Percentiles rank a stretch among this genome's conserved stretches.
Conservation (phyloP, 2,888 invertebrate genomes). For the Tipula confusa region DNA sequence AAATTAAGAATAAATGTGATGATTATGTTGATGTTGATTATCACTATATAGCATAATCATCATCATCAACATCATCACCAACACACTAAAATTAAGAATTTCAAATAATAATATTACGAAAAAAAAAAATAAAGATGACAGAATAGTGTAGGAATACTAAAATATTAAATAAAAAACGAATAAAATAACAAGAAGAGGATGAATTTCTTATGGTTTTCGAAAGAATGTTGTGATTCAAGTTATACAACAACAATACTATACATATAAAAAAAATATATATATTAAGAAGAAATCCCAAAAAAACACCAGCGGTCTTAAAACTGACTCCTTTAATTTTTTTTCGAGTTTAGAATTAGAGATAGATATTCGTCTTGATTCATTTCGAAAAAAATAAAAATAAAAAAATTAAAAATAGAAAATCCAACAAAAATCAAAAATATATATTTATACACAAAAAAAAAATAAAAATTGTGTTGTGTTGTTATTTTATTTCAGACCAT, state of each 20-base stretch:
- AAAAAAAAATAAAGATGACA: slow-evolving; percentile 26
- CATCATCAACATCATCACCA: slow-evolving; percentile 26
- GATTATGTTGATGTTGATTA: background rate
- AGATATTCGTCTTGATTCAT: slow-evolving; percentile 3
- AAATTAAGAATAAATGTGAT: slow-evolving; percentile 30
- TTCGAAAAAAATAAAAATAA: background rate
- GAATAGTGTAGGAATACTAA: background rate
- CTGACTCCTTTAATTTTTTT: slow-evolving; percentile 34
- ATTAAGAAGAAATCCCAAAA: slow-evolving; percentile 16
- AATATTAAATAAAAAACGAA: slow-evolving; percentile 3
- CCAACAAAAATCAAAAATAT: slow-evolving; percentile 15
- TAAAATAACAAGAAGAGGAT: background rate
- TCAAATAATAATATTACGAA: background rate
- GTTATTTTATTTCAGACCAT: slow-evolving; percentile 12
- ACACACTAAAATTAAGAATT: background rate
- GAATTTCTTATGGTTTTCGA: background rate
- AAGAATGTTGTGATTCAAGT: slow-evolving; percentile 30
- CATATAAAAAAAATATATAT: background rate
- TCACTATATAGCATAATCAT: background rate
- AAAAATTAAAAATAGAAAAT: background rate
- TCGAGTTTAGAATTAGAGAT: background rate
- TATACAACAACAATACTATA: background rate
- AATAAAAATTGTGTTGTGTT: background rate
- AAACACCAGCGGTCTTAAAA: slow-evolving; percentile 35
- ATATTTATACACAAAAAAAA: background rate